Evolutionary conservation across 2,888 invertebrate species (phyloP), one percentile per base, ranked within the genome.

Genomic region (Drosophila phalerata): DNA sequence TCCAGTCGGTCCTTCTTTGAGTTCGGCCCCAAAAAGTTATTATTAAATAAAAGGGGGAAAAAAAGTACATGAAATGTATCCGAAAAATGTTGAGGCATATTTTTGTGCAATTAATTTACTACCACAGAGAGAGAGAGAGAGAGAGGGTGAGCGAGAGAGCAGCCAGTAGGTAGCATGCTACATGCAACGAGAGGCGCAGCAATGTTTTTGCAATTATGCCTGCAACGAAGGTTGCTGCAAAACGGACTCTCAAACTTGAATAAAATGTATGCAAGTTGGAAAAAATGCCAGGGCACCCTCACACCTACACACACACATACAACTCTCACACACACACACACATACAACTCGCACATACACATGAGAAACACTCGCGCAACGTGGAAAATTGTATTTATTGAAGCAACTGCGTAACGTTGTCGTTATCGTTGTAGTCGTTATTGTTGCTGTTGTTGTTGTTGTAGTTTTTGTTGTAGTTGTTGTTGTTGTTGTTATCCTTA

Each of bases 31-130:
- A 48, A 66, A 64, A 67, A 82, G 72, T 73, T 65, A 58, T 77
- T 71, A 62, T 73, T 67, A 64, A 78, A 73, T 66, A 72, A 67
- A 52, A 69, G 56, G 47, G 47, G 49, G 40, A 25, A 53, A 63
- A 66, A 62, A 60, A n/a, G 37, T 57, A 51, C 49, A 66, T 61
- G 64, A 58, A 65, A 49, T 55, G 69, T 68, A 48, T 52, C 64
- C 57, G 42, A 73, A 73, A 84, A 66, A 43, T 76, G 71, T 62
- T 71, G 66, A 57, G 71, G 74, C 72, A 79, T 79, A 81, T 86
- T 88, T 85, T 81, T 81, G 69, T 73, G 77, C 75, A 85, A 85
- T 85, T 85, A 77, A 85, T 88, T 73, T 70, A 52, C 55, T 43
- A 38, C 22, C 22, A 22, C 3, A 3, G 19, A 9, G 17, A 19